phyloP scores from a whole-genome alignment of 2,113 vertebrate genomes.

The Excalfactoria chinensis region DNA sequence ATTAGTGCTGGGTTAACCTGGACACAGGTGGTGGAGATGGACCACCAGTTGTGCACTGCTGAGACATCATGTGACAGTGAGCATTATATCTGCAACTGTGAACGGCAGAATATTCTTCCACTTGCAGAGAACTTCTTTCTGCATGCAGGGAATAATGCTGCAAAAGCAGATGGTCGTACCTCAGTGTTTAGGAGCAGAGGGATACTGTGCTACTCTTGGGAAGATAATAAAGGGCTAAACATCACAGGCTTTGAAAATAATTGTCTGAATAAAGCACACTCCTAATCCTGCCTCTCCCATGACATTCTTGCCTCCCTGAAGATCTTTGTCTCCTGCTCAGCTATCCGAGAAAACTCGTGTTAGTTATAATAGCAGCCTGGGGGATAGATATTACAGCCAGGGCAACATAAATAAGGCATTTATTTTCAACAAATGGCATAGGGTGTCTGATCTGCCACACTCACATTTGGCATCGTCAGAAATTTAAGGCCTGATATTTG shows the following conservation, averaged over 20 bases:
- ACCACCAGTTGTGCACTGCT: not conserved
- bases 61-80: not conserved
- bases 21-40: not conserved
- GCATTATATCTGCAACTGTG: not conserved
- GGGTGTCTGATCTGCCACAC: not conserved
- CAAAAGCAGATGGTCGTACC: not conserved
- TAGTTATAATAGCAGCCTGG: slow-evolving; percentile 37
- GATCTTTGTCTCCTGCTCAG: slow-evolving; percentile 55
- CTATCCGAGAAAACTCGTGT: not conserved
- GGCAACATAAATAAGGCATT: slow-evolving; percentile 6
- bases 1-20: not conserved
- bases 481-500: slow-evolving; percentile 57
- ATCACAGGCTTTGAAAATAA: slow-evolving; percentile 45
- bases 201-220: not conserved
- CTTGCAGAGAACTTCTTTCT: not conserved
- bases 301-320: slow-evolving; percentile 5
- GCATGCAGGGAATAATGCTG: fast-evolving
- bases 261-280: not conserved
- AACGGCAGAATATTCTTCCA: not conserved
- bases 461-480: not conserved
- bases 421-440: slow-evolving; percentile 54
- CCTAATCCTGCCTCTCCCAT: slow-evolving; percentile 29
- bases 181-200: not conserved
- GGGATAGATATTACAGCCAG: slow-evolving; percentile 33
- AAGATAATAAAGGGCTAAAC: slow-evolving; percentile 15